Evolutionary conservation across 2,888 invertebrate genomes (phyloP).

Genomic region (Rhaphigaster nebulosa): DNA sequence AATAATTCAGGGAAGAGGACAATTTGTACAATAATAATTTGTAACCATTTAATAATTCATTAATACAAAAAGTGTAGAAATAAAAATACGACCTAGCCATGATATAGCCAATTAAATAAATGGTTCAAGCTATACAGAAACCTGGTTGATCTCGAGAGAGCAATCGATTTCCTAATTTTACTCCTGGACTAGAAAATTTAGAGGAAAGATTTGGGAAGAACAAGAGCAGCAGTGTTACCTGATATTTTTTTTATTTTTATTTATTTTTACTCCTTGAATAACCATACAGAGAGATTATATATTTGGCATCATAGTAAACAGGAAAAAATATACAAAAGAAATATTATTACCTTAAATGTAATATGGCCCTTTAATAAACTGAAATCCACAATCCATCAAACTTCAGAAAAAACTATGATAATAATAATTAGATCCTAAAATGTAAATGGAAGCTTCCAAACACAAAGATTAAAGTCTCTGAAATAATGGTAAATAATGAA

Average conservation of each 20-base stretch:
- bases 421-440: too few species aligned
- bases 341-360: too few species aligned
- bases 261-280: neutral
- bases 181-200: neutral
- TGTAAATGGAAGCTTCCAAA: too few species aligned
- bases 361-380: neutral
- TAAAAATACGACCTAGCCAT: neutral
- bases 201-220: too few species aligned
- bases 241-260: neutral
- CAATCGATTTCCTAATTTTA: neutral
- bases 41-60: too few species aligned
- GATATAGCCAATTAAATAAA: neutral
- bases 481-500: too few species aligned
- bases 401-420: neutral
- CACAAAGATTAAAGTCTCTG: too few species aligned
- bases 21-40: neutral
- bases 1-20: neutral
- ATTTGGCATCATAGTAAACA: neutral
- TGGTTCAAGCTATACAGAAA: neutral
- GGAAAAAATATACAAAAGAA: neutral
- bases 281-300: neutral
- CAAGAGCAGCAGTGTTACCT: neutral
- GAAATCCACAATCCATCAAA: neutral
- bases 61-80: neutral
- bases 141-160: neutral